These are phyloP conservation scores for Actinopyga echinites DNA, from an alignment of 53 echinoderm and acorn worm genomes.

Conservation along the genomic window DNA sequence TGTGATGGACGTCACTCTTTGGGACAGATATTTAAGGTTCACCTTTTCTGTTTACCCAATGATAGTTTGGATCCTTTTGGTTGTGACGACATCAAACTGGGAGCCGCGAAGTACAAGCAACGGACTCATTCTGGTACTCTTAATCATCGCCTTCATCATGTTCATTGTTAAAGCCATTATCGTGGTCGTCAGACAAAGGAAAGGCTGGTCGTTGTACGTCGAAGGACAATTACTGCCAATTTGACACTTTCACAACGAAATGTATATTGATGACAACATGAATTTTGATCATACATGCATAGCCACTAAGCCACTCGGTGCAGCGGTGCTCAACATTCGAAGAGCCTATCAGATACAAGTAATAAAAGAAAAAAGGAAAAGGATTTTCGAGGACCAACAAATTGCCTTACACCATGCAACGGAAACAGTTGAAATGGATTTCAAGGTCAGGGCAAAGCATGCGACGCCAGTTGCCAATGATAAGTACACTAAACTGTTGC, in stretches of 20 bases:
- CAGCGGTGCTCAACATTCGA: no score
- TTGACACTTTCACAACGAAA: background rate
- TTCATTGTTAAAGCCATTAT: constrained; percentile 4
- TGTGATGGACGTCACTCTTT: constrained; percentile 17
- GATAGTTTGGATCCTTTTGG: constrained; percentile 5
- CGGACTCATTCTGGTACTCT: constrained; percentile 22
- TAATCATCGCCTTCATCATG: constrained; percentile 8
- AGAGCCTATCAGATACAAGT: no score
- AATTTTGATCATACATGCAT: no score
- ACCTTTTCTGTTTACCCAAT: constrained; percentile 22
- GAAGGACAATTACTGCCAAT: background rate
- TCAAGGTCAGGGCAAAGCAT: no score
- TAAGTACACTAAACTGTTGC: no score
- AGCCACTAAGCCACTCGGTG: no score
- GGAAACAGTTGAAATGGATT: no score
- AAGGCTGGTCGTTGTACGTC: constrained; percentile 29
- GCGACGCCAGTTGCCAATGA: no score
- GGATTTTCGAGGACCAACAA: no score
- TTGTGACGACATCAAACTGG: background rate
- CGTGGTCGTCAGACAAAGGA: constrained; percentile 4
- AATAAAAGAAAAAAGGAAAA: no score
- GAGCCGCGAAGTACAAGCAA: constrained; percentile 8
- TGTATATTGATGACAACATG: no score
- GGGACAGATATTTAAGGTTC: constrained; percentile 26
- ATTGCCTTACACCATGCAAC: no score